A percentile compares a stretch with the other conserved stretches of the same genome.
Evolutionary conservation across 2,113 vertebrate species (phyloP).

Genomic region (Sander lucioperca): DNA sequence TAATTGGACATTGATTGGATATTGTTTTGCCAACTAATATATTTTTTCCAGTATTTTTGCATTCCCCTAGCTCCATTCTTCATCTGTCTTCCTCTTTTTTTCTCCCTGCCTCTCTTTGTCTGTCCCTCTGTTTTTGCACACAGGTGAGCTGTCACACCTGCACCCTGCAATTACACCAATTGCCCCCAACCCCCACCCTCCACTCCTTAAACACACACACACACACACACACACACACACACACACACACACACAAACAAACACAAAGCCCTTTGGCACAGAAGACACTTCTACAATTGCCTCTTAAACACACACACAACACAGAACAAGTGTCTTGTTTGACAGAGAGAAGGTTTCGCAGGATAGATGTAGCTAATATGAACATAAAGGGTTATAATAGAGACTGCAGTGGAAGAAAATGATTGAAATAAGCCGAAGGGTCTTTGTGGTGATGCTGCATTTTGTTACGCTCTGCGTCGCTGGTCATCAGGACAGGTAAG

Average conservation of each 20-base stretch:
- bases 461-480: constrained; percentile 58
- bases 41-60: neutral
- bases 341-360: neutral
- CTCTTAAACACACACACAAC: constrained; percentile 24
- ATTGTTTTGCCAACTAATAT: neutral
- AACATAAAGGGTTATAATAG: constrained; percentile 2
- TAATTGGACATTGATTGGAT: neutral
- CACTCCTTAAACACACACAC: constrained; percentile 31
- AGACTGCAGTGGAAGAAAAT: constrained; percentile 59
- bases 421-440: constrained; percentile 30
- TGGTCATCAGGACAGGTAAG: constrained; percentile 66
- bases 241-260: constrained; percentile 49
- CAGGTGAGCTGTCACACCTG: constrained; percentile 68
- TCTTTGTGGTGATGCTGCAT: constrained; percentile 47
- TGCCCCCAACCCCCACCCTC: neutral
- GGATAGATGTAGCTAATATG: constrained; percentile 53
- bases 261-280: constrained; percentile 41
- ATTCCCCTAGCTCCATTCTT: neutral
- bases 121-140: constrained; percentile 18
- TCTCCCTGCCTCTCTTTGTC: constrained; percentile 16
- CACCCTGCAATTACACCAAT: constrained; percentile 69
- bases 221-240: constrained; percentile 43
- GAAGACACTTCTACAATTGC: constrained; percentile 11
- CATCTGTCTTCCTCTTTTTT: neutral
- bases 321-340: neutral